These are phyloP conservation scores for Aphyosemion australe DNA, from an alignment of 2,113 vertebrate genomes.

Conservation along the genomic window DNA sequence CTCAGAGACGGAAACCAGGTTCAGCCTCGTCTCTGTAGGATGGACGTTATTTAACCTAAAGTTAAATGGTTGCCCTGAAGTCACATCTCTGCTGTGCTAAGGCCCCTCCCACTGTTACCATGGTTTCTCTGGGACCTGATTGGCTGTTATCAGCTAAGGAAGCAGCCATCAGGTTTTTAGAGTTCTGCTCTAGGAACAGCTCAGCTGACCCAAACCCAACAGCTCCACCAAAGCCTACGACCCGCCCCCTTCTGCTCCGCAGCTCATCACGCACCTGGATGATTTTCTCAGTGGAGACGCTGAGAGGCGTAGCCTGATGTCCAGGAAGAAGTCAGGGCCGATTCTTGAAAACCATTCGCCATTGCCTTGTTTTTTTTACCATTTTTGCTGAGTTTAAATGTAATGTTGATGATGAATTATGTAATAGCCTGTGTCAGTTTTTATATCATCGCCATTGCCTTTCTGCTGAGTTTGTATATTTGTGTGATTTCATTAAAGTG, in stretches of 20 bases:
- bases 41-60: too few species aligned
- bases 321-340: constrained; percentile 65
- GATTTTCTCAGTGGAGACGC: constrained; percentile 13
- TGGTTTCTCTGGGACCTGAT: too few species aligned
- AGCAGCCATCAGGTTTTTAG: too few species aligned
- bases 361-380: constrained; percentile 74
- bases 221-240: background rate
- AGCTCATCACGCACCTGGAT: constrained; percentile 27
- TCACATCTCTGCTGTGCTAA: too few species aligned
- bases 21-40: too few species aligned
- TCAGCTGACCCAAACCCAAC: too few species aligned
- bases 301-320: constrained; percentile 39
- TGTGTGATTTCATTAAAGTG: constrained; percentile 79
- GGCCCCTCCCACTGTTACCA: too few species aligned
- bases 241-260: background rate
- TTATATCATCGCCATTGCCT: constrained; percentile 75
- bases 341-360: constrained; percentile 64
- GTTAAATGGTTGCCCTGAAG: too few species aligned
- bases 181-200: too few species aligned
- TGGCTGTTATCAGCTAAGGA: too few species aligned
- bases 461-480: constrained; percentile 77
- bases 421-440: constrained; percentile 75
- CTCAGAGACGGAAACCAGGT: too few species aligned
- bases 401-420: constrained; percentile 61
- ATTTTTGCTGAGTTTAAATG: constrained; percentile 66